phyloP scores from a whole-genome alignment of 1,140 invertebrate genomes.

The Mylabris phalerata region DNA sequence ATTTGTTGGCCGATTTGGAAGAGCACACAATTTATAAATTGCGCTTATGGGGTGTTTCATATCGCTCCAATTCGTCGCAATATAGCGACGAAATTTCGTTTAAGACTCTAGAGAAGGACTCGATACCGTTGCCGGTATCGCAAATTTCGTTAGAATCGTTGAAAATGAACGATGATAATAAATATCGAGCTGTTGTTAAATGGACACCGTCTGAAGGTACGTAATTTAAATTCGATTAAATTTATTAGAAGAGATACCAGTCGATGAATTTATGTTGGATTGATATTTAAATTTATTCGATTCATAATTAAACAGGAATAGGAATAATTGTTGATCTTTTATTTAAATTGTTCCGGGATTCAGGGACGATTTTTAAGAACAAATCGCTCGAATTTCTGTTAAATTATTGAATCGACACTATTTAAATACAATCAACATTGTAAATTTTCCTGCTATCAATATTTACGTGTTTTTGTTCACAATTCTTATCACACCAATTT shows the following conservation, averaged over 20 bases:
- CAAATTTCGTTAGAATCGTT: background rate
- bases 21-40: background rate
- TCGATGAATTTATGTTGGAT: background rate
- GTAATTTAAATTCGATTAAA: background rate
- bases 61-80: background rate
- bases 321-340: no score
- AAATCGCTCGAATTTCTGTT: no score
- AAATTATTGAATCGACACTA: no score
- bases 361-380: no score
- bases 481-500: no score
- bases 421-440: no score
- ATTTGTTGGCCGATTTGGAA: background rate
- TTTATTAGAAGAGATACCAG: no score
- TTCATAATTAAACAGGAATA: background rate
- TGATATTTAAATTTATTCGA: background rate
- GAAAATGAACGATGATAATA: background rate
- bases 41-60: constrained; percentile 3
- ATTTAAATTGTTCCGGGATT: no score
- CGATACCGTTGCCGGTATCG: constrained; percentile 1
- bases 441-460: no score
- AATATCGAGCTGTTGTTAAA: background rate
- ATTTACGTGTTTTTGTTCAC: no score
- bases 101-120: background rate
- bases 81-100: background rate
- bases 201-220: constrained; percentile 4